Percentiles rank a stretch among this genome's conserved stretches.
These are phyloP conservation scores for Arvicanthis niloticus DNA, from an alignment of 2,113 vertebrate genomes.

Conservation along the genomic window DNA sequence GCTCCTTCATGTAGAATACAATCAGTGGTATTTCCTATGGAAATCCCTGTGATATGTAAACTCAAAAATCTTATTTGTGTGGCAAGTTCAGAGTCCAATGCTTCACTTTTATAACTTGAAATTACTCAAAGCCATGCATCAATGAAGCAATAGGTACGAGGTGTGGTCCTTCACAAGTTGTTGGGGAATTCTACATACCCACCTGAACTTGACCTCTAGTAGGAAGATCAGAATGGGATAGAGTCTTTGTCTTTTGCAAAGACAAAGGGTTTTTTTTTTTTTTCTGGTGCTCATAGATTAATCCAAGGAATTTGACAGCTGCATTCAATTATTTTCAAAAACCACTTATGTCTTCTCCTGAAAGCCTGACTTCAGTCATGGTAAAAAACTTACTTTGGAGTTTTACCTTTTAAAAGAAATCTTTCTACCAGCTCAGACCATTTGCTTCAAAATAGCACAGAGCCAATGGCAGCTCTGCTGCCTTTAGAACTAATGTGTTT, in stretches of 20 bases:
- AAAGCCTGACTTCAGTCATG: slow-evolving; percentile 14
- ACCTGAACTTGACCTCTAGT: slow-evolving; percentile 1
- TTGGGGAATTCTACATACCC: background rate
- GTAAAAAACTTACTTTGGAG: background rate
- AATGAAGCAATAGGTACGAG: background rate
- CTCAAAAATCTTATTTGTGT: slow-evolving; percentile 36
- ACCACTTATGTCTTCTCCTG: slow-evolving; percentile 2
- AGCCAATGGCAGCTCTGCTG: background rate
- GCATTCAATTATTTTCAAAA: slow-evolving; percentile 32
- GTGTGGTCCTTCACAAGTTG: background rate
- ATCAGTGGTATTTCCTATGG: slow-evolving; percentile 26
- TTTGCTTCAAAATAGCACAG: slow-evolving; percentile 34
- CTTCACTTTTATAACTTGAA: slow-evolving; percentile 37
- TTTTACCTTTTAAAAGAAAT: slow-evolving; percentile 33
- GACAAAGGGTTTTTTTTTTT: no score
- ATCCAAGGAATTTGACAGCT: slow-evolving; percentile 24
- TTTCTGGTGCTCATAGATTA: background rate
- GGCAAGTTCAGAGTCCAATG: slow-evolving; percentile 48
- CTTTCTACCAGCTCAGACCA: background rate
- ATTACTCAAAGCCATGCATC: slow-evolving; percentile 21
- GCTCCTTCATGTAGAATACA: background rate
- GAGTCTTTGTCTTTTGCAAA: background rate
- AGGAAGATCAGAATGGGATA: background rate
- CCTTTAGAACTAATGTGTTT: background rate
- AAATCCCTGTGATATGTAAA: slow-evolving; percentile 48